These are phyloP conservation scores for Penaeus monodon DNA, from an alignment of 2,888 invertebrate species.

Conservation along the genomic window DNA sequence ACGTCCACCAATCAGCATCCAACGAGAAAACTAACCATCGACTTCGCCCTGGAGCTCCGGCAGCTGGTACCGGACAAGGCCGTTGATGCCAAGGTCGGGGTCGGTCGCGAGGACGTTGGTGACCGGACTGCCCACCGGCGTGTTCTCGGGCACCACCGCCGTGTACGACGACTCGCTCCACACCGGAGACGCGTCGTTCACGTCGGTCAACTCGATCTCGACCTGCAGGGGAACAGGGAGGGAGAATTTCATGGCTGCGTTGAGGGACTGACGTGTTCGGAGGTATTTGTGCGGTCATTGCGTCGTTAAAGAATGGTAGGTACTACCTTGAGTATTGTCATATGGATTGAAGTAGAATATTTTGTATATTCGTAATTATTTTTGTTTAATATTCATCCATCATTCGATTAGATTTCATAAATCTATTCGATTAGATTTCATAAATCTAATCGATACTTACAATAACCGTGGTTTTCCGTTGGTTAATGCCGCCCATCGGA, in stretches of 20 bases:
- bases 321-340: too few relatives aligned
- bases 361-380: too few relatives aligned
- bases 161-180: constrained; percentile 75
- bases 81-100: constrained; percentile 76
- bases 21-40: constrained; percentile 72
- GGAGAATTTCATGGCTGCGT: background rate
- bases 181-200: constrained; percentile 82
- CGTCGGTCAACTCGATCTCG: constrained; percentile 80
- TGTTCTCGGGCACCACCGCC: constrained; percentile 84
- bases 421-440: too few relatives aligned
- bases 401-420: too few relatives aligned
- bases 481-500: constrained; percentile 79
- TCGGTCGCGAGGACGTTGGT: constrained; percentile 80
- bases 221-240: constrained; percentile 69
- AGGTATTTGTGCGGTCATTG: too few relatives aligned
- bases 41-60: constrained; percentile 80
- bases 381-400: too few relatives aligned
- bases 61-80: constrained; percentile 76
- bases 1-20: background rate
- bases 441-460: constrained; percentile 66
- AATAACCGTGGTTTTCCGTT: constrained; percentile 77
- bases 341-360: too few relatives aligned
- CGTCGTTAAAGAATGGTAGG: too few relatives aligned
- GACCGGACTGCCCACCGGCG: constrained; percentile 72
- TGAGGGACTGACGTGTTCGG: background rate